Percentiles rank a stretch among this genome's conserved stretches.
Conservation (phyloP, 1,140 invertebrate genomes). For the Laupala kohalensis region DNA sequence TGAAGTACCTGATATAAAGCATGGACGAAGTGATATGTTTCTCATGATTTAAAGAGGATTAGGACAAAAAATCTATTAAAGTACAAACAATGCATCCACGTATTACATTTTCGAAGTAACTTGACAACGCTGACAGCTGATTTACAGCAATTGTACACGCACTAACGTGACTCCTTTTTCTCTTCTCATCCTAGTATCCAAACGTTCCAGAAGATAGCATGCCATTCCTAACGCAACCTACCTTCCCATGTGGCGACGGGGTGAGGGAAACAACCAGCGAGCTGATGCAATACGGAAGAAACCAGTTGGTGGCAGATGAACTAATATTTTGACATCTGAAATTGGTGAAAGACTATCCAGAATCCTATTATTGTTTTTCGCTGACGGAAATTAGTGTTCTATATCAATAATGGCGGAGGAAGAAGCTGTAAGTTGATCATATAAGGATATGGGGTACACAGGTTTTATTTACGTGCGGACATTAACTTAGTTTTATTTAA, state of each 20-base stretch:
- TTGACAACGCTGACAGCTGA: neutral
- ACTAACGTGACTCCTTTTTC: neutral
- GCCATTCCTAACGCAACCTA: neutral
- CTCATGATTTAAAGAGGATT: neutral
- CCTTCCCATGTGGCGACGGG: conserved; percentile 3
- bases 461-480: neutral
- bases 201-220: neutral
- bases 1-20: neutral
- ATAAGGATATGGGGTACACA: neutral
- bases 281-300: conserved; percentile 4
- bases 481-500: neutral
- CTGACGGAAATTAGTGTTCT: neutral
- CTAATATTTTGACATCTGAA: neutral
- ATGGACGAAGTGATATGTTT: neutral
- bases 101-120: neutral
- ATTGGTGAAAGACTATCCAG: neutral
- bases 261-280: neutral
- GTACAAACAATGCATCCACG: neutral
- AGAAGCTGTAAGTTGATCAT: conserved; percentile 20
- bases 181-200: neutral
- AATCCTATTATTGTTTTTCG: neutral
- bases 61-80: neutral
- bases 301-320: neutral
- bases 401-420: conserved; percentile 24
- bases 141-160: neutral